Evolutionary conservation across 1,140 invertebrate species (phyloP).

Genomic region (Drosophila athabasca): DNA sequence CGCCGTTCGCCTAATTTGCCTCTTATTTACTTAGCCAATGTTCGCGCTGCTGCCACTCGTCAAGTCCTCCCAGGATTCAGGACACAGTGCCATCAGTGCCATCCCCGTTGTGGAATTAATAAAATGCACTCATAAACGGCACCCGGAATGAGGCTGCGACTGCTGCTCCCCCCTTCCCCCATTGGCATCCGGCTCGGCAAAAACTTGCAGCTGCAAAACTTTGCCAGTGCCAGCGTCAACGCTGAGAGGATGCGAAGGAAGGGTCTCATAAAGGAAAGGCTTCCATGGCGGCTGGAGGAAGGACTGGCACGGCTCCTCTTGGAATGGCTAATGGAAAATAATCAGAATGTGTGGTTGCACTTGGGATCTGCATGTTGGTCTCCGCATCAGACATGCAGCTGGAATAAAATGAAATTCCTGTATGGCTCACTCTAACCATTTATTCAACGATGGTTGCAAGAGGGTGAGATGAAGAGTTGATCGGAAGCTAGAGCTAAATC

Average conservation of each 20-base stretch:
- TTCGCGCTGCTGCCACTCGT: constrained; percentile 5
- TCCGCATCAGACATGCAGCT: constrained; percentile 24
- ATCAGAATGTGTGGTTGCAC: constrained; percentile 40
- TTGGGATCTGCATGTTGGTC: constrained; percentile 43
- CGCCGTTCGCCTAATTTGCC: constrained; percentile 55
- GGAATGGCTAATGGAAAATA: constrained; percentile 56
- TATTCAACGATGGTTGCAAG: constrained; percentile 12
- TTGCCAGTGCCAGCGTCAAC: constrained; percentile 22
- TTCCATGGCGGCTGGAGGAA: neutral
- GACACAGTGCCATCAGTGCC: neutral
- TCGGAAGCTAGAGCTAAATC: neutral
- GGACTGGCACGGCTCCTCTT: neutral
- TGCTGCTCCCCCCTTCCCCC: neutral
- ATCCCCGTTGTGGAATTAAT: constrained; percentile 41
- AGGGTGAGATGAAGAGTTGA: constrained; percentile 1
- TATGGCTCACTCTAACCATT: constrained; percentile 43
- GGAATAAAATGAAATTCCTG: constrained; percentile 49
- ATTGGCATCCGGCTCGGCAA: neutral
- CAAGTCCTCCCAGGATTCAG: constrained; percentile 18
- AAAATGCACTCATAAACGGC: constrained; percentile 40
- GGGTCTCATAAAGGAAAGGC: constrained; percentile 12
- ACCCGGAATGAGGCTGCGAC: neutral
- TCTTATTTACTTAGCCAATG: constrained; percentile 58
- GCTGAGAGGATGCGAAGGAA: neutral
- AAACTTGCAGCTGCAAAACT: constrained; percentile 26